Evolutionary conservation across 2,113 vertebrate genomes (phyloP), one percentile per base, ranked within the genome.

Genomic region (Phodopus roborovskii): DNA sequence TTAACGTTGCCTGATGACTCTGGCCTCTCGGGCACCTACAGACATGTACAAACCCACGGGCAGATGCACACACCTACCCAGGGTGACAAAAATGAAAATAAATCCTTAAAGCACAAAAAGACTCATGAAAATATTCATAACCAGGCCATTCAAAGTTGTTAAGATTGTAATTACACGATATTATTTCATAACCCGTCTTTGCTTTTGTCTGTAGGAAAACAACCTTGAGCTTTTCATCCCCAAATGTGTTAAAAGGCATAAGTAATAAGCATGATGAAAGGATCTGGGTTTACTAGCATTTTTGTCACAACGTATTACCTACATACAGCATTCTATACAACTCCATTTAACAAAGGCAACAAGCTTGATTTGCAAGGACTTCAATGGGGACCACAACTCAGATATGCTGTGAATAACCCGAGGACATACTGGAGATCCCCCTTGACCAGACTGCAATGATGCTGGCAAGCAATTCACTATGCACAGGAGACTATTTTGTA

Each of bases 401-500:
- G 84, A 97, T 74, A 53, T 42, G 73, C 92, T 97, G 88, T 94
- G 96, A 79, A 11, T 97, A 97, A 98, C 94, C 97, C 78, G 45
- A 96, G 85, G 91, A 92, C 93, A 98, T 97, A 90, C 97, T 98
- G 98, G 97, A 97, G 90, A 58, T 96, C 95, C 96, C 97, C 96
- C 89, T 81, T 15, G 90, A 64, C 96, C 60, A 97, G 90, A 88
- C 92, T 97, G 94, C 50, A 87, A 90, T 66, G 20, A 74, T 96
- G 96, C 96, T 97, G 98, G 97, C 96, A 98, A 92, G 79, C 85
- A 71, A 90, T 97, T 97, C 96, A 97, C 89, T 98, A 94, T 28
- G 96, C 98, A 97, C 66, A 88, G 1, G 88, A 87, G 90, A 97
- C 96, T 97, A 92, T 94, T 98, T 97, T 96, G 95, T 91, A 94